Conservation (phyloP, 2,113 vertebrate genomes). For the Melanocharis versteri region DNA sequence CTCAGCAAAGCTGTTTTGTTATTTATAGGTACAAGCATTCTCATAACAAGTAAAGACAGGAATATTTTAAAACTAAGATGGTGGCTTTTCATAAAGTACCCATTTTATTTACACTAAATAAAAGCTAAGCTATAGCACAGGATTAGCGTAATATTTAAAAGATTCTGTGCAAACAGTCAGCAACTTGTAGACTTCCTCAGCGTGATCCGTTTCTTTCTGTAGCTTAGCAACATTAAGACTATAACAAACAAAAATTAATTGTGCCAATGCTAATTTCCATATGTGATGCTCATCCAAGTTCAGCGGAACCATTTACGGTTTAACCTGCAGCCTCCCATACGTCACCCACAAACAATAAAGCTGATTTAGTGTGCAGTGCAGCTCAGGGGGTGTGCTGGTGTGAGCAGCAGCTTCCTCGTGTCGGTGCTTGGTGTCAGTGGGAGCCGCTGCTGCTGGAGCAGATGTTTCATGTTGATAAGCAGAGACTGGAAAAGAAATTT, state of each 20-base stretch:
- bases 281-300: slow-evolving; percentile 18
- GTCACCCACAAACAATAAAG: neutral
- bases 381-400: neutral
- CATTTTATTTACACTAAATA: slow-evolving; percentile 70
- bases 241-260: slow-evolving; percentile 67
- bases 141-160: slow-evolving; percentile 68
- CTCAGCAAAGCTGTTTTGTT: slow-evolving; percentile 55
- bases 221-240: slow-evolving; percentile 67
- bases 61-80: slow-evolving; percentile 34
- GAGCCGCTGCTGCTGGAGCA: slow-evolving; percentile 64
- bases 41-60: slow-evolving; percentile 51
- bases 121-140: slow-evolving; percentile 49
- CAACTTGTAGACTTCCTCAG: slow-evolving; percentile 60
- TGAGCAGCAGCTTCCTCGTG: slow-evolving; percentile 17
- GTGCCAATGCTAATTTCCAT: slow-evolving; percentile 50
- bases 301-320: slow-evolving; percentile 21
- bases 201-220: slow-evolving; percentile 20
- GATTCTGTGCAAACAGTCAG: slow-evolving; percentile 68
- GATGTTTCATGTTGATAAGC: slow-evolving; percentile 76
- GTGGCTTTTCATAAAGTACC: slow-evolving; percentile 47
- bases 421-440: slow-evolving; percentile 35
- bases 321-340: neutral
- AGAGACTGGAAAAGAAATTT: slow-evolving; percentile 59
- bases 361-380: neutral
- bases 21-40: slow-evolving; percentile 59